Base-by-base conservation (phyloP, 2,113 vertebrate genomes). In the Vulpes vulpes region DNA sequence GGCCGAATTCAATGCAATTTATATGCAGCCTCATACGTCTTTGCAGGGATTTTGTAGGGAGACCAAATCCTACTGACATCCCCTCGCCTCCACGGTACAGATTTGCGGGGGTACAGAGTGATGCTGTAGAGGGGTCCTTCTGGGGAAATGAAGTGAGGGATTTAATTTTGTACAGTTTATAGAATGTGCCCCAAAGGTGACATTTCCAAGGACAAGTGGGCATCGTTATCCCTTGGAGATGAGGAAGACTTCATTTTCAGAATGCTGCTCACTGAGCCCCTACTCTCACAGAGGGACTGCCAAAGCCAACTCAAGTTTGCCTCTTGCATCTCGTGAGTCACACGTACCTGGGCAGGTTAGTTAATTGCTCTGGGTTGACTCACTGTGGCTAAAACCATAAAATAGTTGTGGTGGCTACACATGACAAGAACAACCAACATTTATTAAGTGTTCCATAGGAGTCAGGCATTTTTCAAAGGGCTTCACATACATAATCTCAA, bases 21-120 rank as follows among this genome's bases (percentile, higher is more conserved):
- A 91, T 97, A 97, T 97, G 96, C 98, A 98, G 98, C 95, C 96
- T 98, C 98, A 98, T 98, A 97, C 92, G 96, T 98, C 98, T 98
- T 98, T 96, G 95, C 96, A 97, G 97, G 98, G 98, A 98, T 97
- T 97, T 97, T 92, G 90, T 88, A 94, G 94, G 96, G 97, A 98
- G 94, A 98, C 96, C 92, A 98, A 98, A 98, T 98, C 95, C 97
- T 95, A 96, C 96, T 96, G 96, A 97, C 97, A 95, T 97, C 95
- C 98, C 79, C 90, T 98, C 76, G 55, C 95, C 97, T 97, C 94
- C 85, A 82, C 89, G 82, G 90, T 49, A 78, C 84, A 97, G 94
- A 79, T 78, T 69, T 76, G 59, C 8, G 0, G 90, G 76, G 94
- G 91, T 80, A 91, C 92, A 38, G 9, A 79, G 74, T 2, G 0